Evolutionary conservation across 2,113 vertebrate species (phyloP), one percentile per base, ranked within the genome.

Genomic region (Lophius piscatorius): DNA sequence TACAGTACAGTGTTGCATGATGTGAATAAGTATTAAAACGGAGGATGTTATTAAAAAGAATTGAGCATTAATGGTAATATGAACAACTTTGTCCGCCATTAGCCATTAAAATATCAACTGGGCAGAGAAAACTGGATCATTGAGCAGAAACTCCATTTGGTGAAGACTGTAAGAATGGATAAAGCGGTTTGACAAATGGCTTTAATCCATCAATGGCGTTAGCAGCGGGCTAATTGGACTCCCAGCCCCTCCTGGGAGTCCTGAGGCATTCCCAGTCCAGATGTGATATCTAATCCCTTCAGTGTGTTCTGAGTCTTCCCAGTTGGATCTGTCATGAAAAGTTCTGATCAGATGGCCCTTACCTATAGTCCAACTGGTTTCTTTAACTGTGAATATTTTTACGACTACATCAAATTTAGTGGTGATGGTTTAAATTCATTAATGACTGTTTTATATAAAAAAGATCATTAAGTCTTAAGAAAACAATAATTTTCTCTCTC

Each of bases 291-390:
- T 41, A 18, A 48, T 73, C 54, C 34, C 21, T 11, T 45, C 50
- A 20, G 44, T 50, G 50, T 14, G 50, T 49, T 35, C 58, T 2
- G 58, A 35, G 21, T 41, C 58, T 18, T 48, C 68, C 44, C 31
- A 17, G 45, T 13, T 49, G 44, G 58, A 4, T 56, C 50, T 28
- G 6, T 21, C 4, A 48, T 34, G 66, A 55, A 1, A 13, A 20
- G 22, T 20, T 44, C 12, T 26, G 38, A 41, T 34, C 23, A 18
- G 55, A 39, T 2, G 47, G 14, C 13, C 45, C 5, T n/a, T 17
- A 39, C 13, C 33, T 3, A n/a, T n/a, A 42, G 9, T 1, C 9
- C 2, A 1, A 9, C 26, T 2, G 34, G 1, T 8, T 16, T 16
- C 24, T 21, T 6, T 9, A 5, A 18, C 14, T 10, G 26, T 2